These are phyloP conservation scores for Oreochromis mossambicus DNA, from an alignment of 2,797 vertebrate species.

Conservation along the genomic window DNA sequence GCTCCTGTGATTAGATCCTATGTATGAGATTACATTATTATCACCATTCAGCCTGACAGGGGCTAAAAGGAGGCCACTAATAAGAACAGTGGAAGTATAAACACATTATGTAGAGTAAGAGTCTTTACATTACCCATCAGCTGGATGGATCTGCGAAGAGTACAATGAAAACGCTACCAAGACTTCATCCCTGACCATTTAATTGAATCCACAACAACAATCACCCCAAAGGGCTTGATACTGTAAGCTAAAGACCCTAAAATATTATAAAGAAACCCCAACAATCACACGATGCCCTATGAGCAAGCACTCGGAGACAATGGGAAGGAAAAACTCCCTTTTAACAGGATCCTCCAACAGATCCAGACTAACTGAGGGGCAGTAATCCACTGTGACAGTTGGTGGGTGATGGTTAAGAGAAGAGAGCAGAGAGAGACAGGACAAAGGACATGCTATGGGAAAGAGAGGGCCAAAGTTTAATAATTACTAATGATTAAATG, in stretches of 20 bases:
- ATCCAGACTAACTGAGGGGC: background rate
- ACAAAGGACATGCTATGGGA: background rate
- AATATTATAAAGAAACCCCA: background rate
- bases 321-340: background rate
- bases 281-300: background rate
- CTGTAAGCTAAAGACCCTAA: background rate
- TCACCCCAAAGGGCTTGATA: background rate
- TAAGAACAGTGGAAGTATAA: background rate
- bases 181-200: background rate
- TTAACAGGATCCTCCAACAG: background rate
- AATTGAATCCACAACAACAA: background rate
- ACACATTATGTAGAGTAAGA: background rate
- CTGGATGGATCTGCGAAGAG: background rate
- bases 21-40: background rate
- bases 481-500: background rate
- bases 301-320: background rate
- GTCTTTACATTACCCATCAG: background rate
- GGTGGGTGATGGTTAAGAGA: background rate
- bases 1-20: conserved; percentile 5
- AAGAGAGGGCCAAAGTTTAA: background rate
- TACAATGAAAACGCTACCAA: background rate
- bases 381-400: background rate
- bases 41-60: background rate
- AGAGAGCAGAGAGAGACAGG: background rate
- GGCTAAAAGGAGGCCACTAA: background rate